phyloP scores from a whole-genome alignment of 2,888 invertebrate genomes.

The Cheilosia impressa region DNA sequence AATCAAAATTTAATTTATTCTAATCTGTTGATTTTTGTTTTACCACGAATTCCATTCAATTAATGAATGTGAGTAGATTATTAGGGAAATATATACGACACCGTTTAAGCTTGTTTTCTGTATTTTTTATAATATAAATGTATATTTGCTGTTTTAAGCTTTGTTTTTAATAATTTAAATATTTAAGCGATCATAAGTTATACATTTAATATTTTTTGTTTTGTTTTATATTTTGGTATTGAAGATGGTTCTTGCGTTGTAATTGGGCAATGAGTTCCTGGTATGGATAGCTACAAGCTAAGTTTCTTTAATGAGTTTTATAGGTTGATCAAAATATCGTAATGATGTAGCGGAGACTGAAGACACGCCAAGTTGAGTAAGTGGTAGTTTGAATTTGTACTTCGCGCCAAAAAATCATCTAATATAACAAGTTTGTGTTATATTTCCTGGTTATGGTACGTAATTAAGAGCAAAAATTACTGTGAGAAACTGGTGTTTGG shows the following conservation, averaged over 20 bases:
- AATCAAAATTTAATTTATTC: constrained; percentile 48
- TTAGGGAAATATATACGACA: constrained; percentile 69
- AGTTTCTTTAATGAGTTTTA: neutral
- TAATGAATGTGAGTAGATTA: constrained; percentile 70
- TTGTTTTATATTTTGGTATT: constrained; percentile 22
- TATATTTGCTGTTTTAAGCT: constrained; percentile 53
- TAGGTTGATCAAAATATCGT: neutral
- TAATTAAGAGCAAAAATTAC: too few species aligned
- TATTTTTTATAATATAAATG: constrained; percentile 43
- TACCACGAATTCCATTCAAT: constrained; percentile 64
- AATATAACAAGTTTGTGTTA: too few species aligned
- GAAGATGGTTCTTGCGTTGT: constrained; percentile 29
- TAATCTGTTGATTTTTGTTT: constrained; percentile 19
- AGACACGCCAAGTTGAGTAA: too few species aligned
- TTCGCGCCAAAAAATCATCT: too few species aligned
- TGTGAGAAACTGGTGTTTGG: too few species aligned
- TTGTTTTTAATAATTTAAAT: constrained; percentile 45
- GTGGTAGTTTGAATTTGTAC: too few species aligned
- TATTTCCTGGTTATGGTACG: too few species aligned
- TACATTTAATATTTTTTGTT: constrained; percentile 25
- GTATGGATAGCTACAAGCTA: neutral
- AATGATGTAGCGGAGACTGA: neutral
- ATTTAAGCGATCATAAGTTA: constrained; percentile 69
- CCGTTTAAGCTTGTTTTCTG: constrained; percentile 47
- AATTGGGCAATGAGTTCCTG: constrained; percentile 29